A percentile compares a stretch with the other conserved stretches of the same genome.
Conservation (phyloP, 2,113 vertebrate genomes). For the Poeciliopsis turrubarensis region DNA sequence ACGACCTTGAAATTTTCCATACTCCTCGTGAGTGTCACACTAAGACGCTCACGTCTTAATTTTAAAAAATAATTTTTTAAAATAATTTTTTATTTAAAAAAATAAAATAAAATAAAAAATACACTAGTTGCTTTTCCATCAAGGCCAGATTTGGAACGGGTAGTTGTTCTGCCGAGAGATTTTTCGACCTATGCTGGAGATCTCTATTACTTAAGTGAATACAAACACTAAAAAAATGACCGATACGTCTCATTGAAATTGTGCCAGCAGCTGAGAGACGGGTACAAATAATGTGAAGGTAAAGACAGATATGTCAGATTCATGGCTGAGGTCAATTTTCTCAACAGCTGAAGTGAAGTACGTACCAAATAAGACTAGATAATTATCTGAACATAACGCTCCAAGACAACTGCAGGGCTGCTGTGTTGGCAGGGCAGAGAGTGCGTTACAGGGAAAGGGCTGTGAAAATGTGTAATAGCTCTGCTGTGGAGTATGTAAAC, state of each 20-base stretch:
- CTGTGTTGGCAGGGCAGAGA: slow-evolving; percentile 59
- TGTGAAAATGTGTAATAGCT: slow-evolving; percentile 40
- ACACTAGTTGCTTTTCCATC: not conserved
- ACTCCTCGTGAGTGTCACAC: too few relatives aligned
- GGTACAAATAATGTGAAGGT: slow-evolving; percentile 41
- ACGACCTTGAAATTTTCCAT: too few relatives aligned
- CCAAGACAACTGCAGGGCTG: slow-evolving; percentile 56
- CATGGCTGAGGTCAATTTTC: slow-evolving; percentile 54
- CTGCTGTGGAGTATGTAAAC: slow-evolving; percentile 49
- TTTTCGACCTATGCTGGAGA: not conserved
- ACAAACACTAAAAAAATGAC: not conserved
- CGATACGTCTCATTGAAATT: not conserved
- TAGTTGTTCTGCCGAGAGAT: not conserved
- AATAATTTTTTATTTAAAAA: too few relatives aligned
- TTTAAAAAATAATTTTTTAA: too few relatives aligned
- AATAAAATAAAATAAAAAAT: not conserved
- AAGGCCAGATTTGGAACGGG: not conserved
- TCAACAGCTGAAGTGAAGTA: slow-evolving; percentile 61
- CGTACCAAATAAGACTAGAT: slow-evolving; percentile 58
- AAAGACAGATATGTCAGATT: slow-evolving; percentile 48
- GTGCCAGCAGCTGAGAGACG: not conserved
- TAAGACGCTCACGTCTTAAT: too few relatives aligned
- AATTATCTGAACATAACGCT: slow-evolving; percentile 71
- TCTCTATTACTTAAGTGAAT: not conserved
- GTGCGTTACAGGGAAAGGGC: slow-evolving; percentile 26